These are phyloP conservation scores for Drosophila anceps DNA, from an alignment of 2,888 invertebrate species.

Conservation along the genomic window DNA sequence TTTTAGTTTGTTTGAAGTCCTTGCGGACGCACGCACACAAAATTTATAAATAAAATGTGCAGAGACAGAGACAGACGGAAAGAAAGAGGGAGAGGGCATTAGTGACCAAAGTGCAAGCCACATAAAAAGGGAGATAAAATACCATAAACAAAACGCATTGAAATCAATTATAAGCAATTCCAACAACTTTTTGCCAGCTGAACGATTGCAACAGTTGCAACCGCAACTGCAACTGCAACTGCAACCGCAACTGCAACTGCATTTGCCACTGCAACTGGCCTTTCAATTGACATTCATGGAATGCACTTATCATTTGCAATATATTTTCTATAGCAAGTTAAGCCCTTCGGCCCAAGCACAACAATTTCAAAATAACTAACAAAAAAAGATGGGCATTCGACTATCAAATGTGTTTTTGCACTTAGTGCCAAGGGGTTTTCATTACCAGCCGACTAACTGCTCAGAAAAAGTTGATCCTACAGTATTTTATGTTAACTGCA, in stretches of 20 bases:
- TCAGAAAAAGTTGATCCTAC: slow-evolving; percentile 1
- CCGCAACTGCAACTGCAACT: slow-evolving; percentile 1
- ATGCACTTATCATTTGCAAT: slow-evolving; percentile 21
- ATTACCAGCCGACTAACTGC: not conserved
- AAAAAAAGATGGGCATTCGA: not conserved
- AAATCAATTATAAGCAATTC: slow-evolving; percentile 57
- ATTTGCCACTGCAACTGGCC: slow-evolving; percentile 15
- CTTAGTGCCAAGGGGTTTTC: not conserved
- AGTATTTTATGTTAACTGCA: not conserved
- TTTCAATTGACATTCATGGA: slow-evolving; percentile 48
- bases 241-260: slow-evolving; percentile 5
- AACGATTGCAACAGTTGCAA: slow-evolving; percentile 14
- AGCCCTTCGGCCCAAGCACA: slow-evolving; percentile 9
- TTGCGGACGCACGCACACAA: slow-evolving; percentile 25
- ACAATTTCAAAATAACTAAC: slow-evolving; percentile 3
- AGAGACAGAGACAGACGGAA: not conserved
- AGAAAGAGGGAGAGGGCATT: not conserved
- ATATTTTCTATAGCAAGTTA: slow-evolving; percentile 18
- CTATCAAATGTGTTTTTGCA: not conserved
- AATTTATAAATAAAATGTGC: slow-evolving; percentile 34
- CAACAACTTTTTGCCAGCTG: slow-evolving; percentile 42
- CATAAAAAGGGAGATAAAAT: not conserved
- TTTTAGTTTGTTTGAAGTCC: slow-evolving; percentile 17
- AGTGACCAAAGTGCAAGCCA: slow-evolving; percentile 18
- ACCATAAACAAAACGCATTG: slow-evolving; percentile 28